phyloP scores from a whole-genome alignment of 2,113 vertebrate species.

The Leuciscus idus region DNA sequence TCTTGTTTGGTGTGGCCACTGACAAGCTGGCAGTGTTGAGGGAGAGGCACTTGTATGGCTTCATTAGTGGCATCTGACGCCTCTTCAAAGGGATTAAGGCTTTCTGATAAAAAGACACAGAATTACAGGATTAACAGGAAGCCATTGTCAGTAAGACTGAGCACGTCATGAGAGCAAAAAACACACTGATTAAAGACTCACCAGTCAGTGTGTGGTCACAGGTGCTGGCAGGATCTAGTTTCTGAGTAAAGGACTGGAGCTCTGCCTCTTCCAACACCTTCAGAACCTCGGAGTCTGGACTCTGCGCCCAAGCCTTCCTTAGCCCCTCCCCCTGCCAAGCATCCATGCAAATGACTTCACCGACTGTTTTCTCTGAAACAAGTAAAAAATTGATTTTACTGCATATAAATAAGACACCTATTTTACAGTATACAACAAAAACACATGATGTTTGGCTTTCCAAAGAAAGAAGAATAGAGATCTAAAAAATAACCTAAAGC shows the following conservation, averaged over 20 bases:
- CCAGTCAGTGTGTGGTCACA: constrained; percentile 44
- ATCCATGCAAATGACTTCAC: constrained; percentile 83
- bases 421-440: background rate
- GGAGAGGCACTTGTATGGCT: constrained; percentile 20
- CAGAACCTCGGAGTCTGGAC: constrained; percentile 82
- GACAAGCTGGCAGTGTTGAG: constrained; percentile 34
- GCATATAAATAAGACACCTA: background rate
- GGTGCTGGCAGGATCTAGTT: constrained; percentile 72
- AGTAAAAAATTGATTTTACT: background rate
- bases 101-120: constrained; percentile 55
- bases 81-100: constrained; percentile 40
- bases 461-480: background rate
- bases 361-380: constrained; percentile 78
- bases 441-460: background rate
- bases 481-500: background rate
- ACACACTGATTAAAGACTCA: constrained; percentile 34
- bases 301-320: constrained; percentile 84
- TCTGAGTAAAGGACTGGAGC: constrained; percentile 84
- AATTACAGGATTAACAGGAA: constrained; percentile 3
- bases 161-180: background rate
- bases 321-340: constrained; percentile 75
- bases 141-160: background rate
- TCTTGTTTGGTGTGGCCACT: constrained; percentile 55
- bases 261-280: constrained; percentile 86
- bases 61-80: constrained; percentile 42